phyloP scores from a whole-genome alignment of 2,797 vertebrate genomes.

The Catamblyrhynchus diadema region DNA sequence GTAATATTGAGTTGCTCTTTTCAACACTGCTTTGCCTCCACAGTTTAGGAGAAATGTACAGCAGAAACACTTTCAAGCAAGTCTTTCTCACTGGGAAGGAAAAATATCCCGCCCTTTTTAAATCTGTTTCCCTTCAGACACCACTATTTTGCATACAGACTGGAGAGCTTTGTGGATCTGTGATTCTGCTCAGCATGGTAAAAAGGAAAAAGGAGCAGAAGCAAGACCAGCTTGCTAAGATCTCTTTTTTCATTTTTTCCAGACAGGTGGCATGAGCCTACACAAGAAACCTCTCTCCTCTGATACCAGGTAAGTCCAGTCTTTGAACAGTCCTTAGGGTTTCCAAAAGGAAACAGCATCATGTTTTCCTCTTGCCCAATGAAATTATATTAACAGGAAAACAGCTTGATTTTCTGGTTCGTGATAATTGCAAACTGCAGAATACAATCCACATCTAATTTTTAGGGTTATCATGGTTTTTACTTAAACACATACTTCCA shows the following conservation, averaged over 20 bases:
- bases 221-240: not conserved
- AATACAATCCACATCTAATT: not conserved
- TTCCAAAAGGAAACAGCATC: not conserved
- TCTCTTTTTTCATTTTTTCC: not conserved
- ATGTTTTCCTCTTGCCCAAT: not conserved
- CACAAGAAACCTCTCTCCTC: not conserved
- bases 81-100: not conserved
- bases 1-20: not conserved
- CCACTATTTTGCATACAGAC: accelerated
- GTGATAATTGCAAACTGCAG: not conserved
- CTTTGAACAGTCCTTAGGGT: not conserved
- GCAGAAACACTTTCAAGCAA: not conserved
- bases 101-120: not conserved
- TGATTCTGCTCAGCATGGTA: not conserved
- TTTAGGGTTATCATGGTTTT: not conserved
- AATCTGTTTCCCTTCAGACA: not conserved
- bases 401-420: not conserved
- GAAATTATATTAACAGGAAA: not conserved
- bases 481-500: not conserved
- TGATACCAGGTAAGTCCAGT: not conserved
- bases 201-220: not conserved
- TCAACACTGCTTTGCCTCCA: not conserved
- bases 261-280: not conserved
- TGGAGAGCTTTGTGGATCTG: not conserved
- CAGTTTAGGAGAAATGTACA: not conserved